Evolutionary conservation across 1,140 invertebrate species (phyloP).

Genomic region (Brachionus plicatilis): DNA sequence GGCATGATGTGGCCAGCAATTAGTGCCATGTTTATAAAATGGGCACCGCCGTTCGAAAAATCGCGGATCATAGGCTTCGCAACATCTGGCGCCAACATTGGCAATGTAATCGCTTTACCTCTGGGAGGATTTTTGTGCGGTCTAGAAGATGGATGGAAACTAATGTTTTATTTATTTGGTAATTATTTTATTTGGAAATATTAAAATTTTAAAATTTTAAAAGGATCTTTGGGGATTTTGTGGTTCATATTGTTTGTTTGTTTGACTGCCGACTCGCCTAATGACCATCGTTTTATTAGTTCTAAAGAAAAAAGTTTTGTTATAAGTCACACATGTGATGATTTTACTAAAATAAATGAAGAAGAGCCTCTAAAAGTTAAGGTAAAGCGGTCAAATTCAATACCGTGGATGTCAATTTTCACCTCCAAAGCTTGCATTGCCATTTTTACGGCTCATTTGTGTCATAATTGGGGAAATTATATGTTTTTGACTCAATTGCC

Average conservation of each 20-base stretch:
- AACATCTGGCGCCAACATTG: constrained; percentile 45
- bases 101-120: constrained; percentile 40
- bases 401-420: constrained; percentile 31
- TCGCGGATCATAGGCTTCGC: constrained; percentile 46
- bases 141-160: constrained; percentile 21
- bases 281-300: constrained; percentile 47
- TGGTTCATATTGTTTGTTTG: constrained; percentile 52
- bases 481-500: constrained; percentile 55
- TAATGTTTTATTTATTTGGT: constrained; percentile 38
- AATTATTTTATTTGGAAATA: not conserved
- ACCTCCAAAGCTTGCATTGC: constrained; percentile 27
- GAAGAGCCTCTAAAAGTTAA: not conserved
- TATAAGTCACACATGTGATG: not conserved
- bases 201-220: not conserved
- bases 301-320: constrained; percentile 49
- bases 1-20: constrained; percentile 46
- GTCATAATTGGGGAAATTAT: constrained; percentile 48
- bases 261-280: constrained; percentile 48
- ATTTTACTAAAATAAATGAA: not conserved
- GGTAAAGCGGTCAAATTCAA: not conserved
- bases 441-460: constrained; percentile 25
- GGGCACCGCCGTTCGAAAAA: constrained; percentile 50
- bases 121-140: constrained; percentile 20
- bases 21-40: constrained; percentile 46
- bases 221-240: constrained; percentile 46